phyloP scores from a whole-genome alignment of 2,797 vertebrate species.

The Moxostoma hubbsi region DNA sequence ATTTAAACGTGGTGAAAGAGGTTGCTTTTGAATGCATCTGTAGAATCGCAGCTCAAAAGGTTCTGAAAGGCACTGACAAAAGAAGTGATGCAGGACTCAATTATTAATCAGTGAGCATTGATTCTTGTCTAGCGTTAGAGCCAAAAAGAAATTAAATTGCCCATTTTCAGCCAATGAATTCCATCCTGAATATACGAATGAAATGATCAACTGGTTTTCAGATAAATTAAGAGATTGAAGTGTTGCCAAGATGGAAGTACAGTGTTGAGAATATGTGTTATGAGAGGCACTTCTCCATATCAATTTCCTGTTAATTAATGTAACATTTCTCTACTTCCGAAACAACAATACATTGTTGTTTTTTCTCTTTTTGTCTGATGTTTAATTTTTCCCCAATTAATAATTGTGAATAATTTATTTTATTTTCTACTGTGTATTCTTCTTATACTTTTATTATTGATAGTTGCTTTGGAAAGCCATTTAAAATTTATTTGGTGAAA shows the following conservation, averaged over 20 bases:
- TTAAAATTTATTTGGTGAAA: no score
- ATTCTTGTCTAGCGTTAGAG: neutral
- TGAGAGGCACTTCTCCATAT: conserved; percentile 5
- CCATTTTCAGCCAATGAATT: conserved; percentile 26
- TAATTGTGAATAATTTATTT: neutral
- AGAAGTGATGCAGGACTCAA: conserved; percentile 20
- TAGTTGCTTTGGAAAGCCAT: conserved; percentile 9
- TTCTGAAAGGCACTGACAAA: conserved; percentile 27
- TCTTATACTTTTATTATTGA: neutral
- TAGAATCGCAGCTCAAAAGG: conserved; percentile 59
- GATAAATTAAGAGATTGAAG: conserved; percentile 8
- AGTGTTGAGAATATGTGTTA: conserved; percentile 1
- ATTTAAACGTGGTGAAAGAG: conserved; percentile 64
- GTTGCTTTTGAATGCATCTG: conserved; percentile 58
- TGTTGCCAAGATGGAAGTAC: neutral
- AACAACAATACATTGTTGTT: neutral
- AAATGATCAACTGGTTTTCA: conserved; percentile 48
- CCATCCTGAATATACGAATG: conserved; percentile 28
- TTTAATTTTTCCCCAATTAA: neutral
- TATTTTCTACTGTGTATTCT: neutral
- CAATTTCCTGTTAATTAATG: conserved; percentile 9
- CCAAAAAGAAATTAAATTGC: conserved; percentile 44
- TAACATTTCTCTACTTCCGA: neutral
- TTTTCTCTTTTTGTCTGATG: no score
- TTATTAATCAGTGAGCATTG: conserved; percentile 46